Percentiles rank a stretch among this genome's conserved stretches.
Evolutionary conservation across 2,888 invertebrate genomes (phyloP).

Genomic region (Dioctria linearis): DNA sequence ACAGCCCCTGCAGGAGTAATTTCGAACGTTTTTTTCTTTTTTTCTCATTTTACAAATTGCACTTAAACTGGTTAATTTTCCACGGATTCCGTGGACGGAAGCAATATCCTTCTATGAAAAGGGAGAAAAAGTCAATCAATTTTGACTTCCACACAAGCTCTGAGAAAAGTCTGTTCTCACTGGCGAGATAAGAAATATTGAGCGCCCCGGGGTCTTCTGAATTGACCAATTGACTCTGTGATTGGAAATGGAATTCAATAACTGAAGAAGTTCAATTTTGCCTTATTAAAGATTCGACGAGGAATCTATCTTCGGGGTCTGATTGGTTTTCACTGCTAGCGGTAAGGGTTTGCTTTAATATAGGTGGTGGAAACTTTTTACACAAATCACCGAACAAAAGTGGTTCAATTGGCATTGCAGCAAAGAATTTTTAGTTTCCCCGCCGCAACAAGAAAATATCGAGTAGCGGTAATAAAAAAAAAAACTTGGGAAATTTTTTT

Average conservation of each 20-base stretch:
- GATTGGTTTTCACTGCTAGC: constrained; percentile 35
- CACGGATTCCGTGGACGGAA: constrained; percentile 40
- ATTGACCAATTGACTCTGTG: constrained; percentile 51
- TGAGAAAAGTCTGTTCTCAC: constrained; percentile 5
- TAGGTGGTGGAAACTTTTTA: no score
- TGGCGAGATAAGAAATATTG: constrained; percentile 37
- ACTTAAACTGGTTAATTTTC: constrained; percentile 37
- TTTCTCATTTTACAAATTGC: constrained; percentile 42
- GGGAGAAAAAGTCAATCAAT: constrained; percentile 42
- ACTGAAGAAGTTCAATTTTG: constrained; percentile 50
- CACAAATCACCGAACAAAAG: no score
- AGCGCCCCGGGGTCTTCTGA: constrained; percentile 45
- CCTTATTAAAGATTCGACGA: constrained; percentile 39
- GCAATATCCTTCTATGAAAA: constrained; percentile 38
- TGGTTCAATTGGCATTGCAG: no score
- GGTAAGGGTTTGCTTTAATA: background rate
- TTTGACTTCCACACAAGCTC: constrained; percentile 34
- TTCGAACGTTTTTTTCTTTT: constrained; percentile 11
- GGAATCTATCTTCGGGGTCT: constrained; percentile 30
- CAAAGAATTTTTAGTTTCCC: no score
- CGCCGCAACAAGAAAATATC: no score
- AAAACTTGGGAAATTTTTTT: no score
- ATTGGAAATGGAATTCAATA: constrained; percentile 52
- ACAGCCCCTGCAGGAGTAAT: background rate
- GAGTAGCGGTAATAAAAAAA: no score